phyloP scores from a whole-genome alignment of 1,140 invertebrate species.

The Delia radicum region DNA sequence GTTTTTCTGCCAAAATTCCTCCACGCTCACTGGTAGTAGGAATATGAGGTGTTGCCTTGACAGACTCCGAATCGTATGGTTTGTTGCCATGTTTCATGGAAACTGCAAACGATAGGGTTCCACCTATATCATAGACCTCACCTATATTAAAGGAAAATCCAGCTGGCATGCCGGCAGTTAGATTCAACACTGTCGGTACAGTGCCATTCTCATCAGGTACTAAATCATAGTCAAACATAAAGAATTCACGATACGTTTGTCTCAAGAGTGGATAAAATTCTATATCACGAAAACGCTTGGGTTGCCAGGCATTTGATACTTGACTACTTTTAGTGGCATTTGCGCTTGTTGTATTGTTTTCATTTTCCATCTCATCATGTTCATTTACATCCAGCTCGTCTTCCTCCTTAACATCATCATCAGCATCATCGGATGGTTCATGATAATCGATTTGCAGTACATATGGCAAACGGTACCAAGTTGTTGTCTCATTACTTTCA shows the following conservation, averaged over 20 bases:
- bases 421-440: slow-evolving; percentile 11
- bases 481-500: slow-evolving; percentile 21
- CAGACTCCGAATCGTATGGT: slow-evolving; percentile 45
- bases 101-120: slow-evolving; percentile 66
- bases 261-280: slow-evolving; percentile 61
- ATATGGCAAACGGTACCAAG: slow-evolving; percentile 31
- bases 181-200: slow-evolving; percentile 64
- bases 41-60: slow-evolving; percentile 50
- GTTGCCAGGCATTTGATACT: slow-evolving; percentile 37
- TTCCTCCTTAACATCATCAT: background rate
- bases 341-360: slow-evolving; percentile 29
- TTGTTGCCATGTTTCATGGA: slow-evolving; percentile 62
- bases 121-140: slow-evolving; percentile 70
- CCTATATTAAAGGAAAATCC: slow-evolving; percentile 66
- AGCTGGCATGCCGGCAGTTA: slow-evolving; percentile 62
- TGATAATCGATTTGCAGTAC: slow-evolving; percentile 41
- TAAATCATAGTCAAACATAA: slow-evolving; percentile 70
- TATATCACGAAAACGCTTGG: slow-evolving; percentile 40
- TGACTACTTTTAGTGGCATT: background rate
- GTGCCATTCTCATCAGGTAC: slow-evolving; percentile 61
- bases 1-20: slow-evolving; percentile 44
- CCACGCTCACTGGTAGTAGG: slow-evolving; percentile 33
- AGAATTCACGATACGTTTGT: slow-evolving; percentile 69
- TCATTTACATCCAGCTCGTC: background rate
- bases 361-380: background rate